These are phyloP conservation scores for Bryconaethiops microstoma DNA, from an alignment of 2,797 vertebrate genomes.

Conservation along the genomic window DNA sequence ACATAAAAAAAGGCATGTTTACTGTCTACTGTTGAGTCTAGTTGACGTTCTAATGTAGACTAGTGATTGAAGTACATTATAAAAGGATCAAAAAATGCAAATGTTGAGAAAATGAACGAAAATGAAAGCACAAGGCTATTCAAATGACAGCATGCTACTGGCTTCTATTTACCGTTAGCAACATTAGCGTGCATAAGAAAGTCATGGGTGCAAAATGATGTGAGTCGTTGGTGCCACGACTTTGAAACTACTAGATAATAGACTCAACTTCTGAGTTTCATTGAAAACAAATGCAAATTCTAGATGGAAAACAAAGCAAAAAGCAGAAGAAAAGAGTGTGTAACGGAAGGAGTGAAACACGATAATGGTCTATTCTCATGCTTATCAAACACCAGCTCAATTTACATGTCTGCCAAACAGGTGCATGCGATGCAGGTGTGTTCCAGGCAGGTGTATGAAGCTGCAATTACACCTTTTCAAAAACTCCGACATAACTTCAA, in stretches of 20 bases:
- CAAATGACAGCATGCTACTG: too few species aligned
- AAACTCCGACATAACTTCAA: conserved; percentile 68
- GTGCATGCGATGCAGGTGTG: conserved; percentile 33
- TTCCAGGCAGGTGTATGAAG: conserved; percentile 73
- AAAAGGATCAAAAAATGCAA: too few species aligned
- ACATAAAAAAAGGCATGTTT: too few species aligned
- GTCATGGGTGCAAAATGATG: not conserved
- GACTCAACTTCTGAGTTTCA: too few species aligned
- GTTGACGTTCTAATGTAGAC: not conserved
- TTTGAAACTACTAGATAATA: too few species aligned
- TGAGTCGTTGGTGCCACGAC: too few species aligned
- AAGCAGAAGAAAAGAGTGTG: not conserved
- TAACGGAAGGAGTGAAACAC: not conserved
- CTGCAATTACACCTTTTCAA: conserved; percentile 78
- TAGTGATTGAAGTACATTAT: too few species aligned
- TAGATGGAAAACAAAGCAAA: not conserved
- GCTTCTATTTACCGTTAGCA: not conserved
- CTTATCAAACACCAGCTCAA: conserved; percentile 1
- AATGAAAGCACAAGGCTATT: too few species aligned
- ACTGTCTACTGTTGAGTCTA: too few species aligned
- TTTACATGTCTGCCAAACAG: conserved; percentile 40
- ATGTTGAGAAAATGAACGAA: too few species aligned
- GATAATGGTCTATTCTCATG: not conserved
- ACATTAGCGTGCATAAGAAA: not conserved
- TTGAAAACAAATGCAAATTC: not conserved